Evolutionary conservation across 2,888 invertebrate species (phyloP).

Genomic region (Diplazon laetatorius): DNA sequence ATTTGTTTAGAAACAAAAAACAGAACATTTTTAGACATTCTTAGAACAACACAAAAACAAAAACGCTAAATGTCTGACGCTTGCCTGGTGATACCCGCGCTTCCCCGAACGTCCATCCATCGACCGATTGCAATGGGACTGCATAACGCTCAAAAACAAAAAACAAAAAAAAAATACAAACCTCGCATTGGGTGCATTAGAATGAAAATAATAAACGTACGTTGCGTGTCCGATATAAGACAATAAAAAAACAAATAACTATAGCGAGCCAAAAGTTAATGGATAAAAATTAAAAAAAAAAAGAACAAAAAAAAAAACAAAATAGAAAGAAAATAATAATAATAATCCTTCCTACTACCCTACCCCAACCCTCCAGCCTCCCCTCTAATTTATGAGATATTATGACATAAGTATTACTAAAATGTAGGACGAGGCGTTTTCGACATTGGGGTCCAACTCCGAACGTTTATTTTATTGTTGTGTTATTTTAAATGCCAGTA

Average conservation of each 20-base stretch:
- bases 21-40: too few relatives aligned
- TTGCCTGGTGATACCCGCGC: conserved; percentile 36
- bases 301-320: too few relatives aligned
- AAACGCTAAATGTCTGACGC: conserved; percentile 40
- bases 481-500: conserved; percentile 67
- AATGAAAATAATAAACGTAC: conserved; percentile 43
- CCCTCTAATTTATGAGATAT: conserved; percentile 64
- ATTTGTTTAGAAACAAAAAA: too few relatives aligned
- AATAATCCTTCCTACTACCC: too few relatives aligned
- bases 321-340: conserved; percentile 40
- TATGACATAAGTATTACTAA: conserved; percentile 69
- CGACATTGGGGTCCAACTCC: conserved; percentile 64
- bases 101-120: conserved; percentile 26
- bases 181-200: conserved; percentile 56
- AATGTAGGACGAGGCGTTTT: conserved; percentile 57
- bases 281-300: too few relatives aligned
- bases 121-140: conserved; percentile 40
- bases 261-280: conserved; percentile 64
- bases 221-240: conserved; percentile 26
- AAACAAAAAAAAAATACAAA: too few relatives aligned
- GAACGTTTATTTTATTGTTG: conserved; percentile 63
- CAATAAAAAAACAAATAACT: conserved; percentile 47
- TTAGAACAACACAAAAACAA: background rate
- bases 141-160: conserved; percentile 43
- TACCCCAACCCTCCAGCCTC: too few relatives aligned